These are phyloP conservation scores for Oncorhynchus clarkii DNA, from an alignment of 2,113 vertebrate species.

Conservation along the genomic window DNA sequence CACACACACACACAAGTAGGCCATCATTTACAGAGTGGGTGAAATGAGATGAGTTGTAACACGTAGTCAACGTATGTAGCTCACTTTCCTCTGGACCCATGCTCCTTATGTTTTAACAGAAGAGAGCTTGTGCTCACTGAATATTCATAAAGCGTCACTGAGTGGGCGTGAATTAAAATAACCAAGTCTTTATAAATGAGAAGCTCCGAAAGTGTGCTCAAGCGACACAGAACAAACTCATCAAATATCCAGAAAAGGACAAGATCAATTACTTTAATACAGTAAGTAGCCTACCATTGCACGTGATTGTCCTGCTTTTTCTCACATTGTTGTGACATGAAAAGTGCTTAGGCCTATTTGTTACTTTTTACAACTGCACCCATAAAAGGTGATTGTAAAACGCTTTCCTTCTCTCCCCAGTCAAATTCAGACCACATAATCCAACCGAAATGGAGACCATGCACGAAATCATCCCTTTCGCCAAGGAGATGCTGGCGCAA, in stretches of 20 bases:
- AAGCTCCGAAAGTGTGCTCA: constrained; percentile 1
- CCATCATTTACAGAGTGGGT: too few species aligned
- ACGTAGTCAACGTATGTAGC: neutral
- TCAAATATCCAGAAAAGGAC: neutral
- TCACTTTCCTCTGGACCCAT: neutral
- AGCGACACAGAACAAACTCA: neutral
- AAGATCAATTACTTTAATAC: neutral
- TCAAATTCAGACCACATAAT: neutral
- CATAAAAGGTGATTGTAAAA: neutral
- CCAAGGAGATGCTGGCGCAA: constrained; percentile 80
- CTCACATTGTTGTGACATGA: neutral
- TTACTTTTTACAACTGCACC: neutral
- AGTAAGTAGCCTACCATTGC: neutral
- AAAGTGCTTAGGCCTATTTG: neutral
- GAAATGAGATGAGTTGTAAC: neutral
- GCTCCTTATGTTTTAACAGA: neutral
- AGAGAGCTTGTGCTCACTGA: constrained; percentile 2
- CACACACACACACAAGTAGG: too few species aligned
- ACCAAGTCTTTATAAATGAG: constrained; percentile 37
- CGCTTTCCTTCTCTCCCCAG: neutral
- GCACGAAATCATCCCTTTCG: constrained; percentile 82
- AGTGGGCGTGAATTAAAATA: constrained; percentile 35
- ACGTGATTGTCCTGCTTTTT: neutral
- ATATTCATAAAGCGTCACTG: constrained; percentile 39
- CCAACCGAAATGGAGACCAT: constrained; percentile 72